Evolutionary conservation across 2,888 invertebrate species (phyloP), one percentile per base, ranked within the genome.

Genomic region (Esperia sulphurella): DNA sequence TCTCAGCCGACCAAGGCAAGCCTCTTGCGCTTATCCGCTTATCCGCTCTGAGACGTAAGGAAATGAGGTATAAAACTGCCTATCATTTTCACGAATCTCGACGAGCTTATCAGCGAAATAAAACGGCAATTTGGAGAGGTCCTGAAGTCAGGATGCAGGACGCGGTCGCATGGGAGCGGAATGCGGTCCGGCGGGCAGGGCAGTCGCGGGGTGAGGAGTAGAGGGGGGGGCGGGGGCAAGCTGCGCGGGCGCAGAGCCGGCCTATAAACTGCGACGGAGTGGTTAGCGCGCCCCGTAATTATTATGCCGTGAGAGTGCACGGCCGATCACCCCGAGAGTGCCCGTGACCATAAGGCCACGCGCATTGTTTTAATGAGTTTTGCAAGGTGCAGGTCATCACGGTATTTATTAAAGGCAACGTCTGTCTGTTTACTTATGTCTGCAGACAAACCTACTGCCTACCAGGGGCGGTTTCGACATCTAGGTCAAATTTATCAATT

Each of bases 141-240:
- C 79, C 82, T 76, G 79, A 62, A 63, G 64, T 72, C 73, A 76
- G 75, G 75, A 74, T 73, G 71, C 75, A 75, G 79, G 76, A 78
- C 71, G 78, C 79, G 78, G 86, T 83, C 85, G 86, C 84, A 84
- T 89, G 88, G 88, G 88, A 89, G 88, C 78, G 88, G 88, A 89
- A 89, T 89, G 88, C 83, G 84, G 88, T 88, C 79, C 82, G 75
- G 76, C 57, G 59, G 57, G 49, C 58, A 54, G 57, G 56, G 57
- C 49, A 63, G 21, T 0, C 8, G 38, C 55, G 58, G 63, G 53
- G 55, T 55, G 44, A 49, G 63, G 43, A 50, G 54, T 55, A 45
- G 51, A 57, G 55, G 57, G 55, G 58, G 21, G 21, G 3, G 21
- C 21, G 21, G 21, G 21, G 21, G 3, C 21, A 57, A 59, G 58